These are phyloP conservation scores for Notamacropus eugenii DNA, from an alignment of 2,797 vertebrate species.

Conservation along the genomic window DNA sequence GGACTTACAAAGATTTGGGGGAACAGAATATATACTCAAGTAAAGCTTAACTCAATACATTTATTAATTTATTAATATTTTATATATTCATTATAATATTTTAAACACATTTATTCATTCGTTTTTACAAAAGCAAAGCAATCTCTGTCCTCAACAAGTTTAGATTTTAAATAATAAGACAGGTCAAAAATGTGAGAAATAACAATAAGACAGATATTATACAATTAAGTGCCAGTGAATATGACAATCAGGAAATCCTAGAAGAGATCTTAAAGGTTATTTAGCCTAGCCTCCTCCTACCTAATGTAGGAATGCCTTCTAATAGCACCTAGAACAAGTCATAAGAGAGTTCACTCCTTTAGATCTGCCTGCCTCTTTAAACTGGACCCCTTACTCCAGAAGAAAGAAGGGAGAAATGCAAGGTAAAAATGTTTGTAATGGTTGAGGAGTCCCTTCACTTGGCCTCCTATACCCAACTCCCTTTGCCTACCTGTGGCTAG, in stretches of 20 bases:
- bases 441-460: neutral
- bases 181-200: neutral
- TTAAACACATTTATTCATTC: too few species aligned
- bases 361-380: neutral
- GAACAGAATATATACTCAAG: neutral
- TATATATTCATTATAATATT: too few species aligned
- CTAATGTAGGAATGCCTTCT: neutral
- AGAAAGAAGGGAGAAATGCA: neutral
- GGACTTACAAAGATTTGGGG: neutral
- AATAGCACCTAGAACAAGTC: neutral
- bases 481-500: neutral
- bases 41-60: too few species aligned
- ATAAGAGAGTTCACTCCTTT: neutral
- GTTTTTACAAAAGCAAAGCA: too few species aligned
- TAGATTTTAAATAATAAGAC: neutral
- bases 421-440: neutral
- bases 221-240: slow-evolving; percentile 4
- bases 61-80: too few species aligned
- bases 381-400: neutral
- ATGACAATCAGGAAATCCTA: neutral
- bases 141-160: neutral
- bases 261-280: neutral
- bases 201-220: neutral
- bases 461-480: neutral
- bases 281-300: neutral